These are phyloP conservation scores for Reticulitermes speratus DNA, from an alignment of 1,140 invertebrate genomes.

Conservation along the genomic window DNA sequence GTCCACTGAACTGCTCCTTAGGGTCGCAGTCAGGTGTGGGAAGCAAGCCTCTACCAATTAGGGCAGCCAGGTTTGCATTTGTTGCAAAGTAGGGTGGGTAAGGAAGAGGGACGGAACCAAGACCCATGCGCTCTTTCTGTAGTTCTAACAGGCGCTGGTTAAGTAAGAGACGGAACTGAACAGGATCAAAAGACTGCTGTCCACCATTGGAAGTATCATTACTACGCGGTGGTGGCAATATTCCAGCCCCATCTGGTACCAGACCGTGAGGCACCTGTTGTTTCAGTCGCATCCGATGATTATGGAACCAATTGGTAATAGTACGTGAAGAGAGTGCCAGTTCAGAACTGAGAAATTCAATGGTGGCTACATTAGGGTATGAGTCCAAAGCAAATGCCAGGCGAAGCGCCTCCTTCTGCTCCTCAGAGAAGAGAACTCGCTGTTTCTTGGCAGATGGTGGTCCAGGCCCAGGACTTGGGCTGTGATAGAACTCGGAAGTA, in stretches of 20 bases:
- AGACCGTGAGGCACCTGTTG: slow-evolving; percentile 70
- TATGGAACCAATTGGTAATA: slow-evolving; percentile 99
- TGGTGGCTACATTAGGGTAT: slow-evolving; percentile 92
- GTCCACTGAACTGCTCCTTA: slow-evolving; percentile 73
- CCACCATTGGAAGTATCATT: slow-evolving; percentile 57
- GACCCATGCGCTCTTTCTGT: slow-evolving; percentile 75
- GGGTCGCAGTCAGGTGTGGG: slow-evolving; percentile 53
- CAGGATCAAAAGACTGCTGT: slow-evolving; percentile 72
- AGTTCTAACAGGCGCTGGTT: slow-evolving; percentile 84
- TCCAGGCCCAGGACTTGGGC: slow-evolving; percentile 72
- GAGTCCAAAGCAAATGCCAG: slow-evolving; percentile 93
- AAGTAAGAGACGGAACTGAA: slow-evolving; percentile 83
- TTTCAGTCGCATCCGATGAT: slow-evolving; percentile 97
- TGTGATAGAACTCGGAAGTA: slow-evolving; percentile 85
- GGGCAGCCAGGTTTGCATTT: slow-evolving; percentile 68
- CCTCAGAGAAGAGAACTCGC: slow-evolving; percentile 93
- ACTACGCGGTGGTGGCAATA: slow-evolving; percentile 67
- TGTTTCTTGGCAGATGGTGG: slow-evolving; percentile 84
- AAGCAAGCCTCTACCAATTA: slow-evolving; percentile 63
- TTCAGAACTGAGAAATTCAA: slow-evolving; percentile 91
- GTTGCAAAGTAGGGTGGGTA: slow-evolving; percentile 74
- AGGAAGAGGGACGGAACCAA: slow-evolving; percentile 57
- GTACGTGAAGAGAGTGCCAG: slow-evolving; percentile 90
- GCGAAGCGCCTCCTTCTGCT: slow-evolving; percentile 95
- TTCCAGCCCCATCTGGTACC: slow-evolving; percentile 56